Evolutionary conservation across 35 echinoderm and acorn worm species (phyloP).

Genomic region (Stichopus chloronotus): DNA sequence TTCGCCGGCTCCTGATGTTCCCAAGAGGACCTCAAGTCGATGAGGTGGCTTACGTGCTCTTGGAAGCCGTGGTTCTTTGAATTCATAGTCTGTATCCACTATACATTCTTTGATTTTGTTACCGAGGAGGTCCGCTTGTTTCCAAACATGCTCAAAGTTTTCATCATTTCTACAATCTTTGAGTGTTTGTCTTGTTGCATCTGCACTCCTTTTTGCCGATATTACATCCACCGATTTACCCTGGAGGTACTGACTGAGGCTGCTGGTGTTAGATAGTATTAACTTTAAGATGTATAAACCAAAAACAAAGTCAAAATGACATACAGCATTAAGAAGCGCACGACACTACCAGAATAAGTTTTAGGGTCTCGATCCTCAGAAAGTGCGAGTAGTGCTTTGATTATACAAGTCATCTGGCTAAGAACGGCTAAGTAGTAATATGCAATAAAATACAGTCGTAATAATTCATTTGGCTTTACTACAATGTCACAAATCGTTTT

Average conservation of each 20-base stretch:
- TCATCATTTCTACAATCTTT: constrained; percentile 36
- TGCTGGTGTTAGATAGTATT: constrained; percentile 8
- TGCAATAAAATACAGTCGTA: no score
- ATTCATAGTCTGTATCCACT: constrained; percentile 48
- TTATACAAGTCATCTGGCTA: constrained; percentile 26
- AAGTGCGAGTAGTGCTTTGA: constrained; percentile 32
- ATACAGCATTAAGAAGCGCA: constrained; percentile 26
- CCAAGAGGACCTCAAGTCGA: neutral
- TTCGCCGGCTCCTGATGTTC: neutral
- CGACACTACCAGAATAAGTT: neutral
- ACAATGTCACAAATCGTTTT: no score
- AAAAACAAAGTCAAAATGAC: constrained; percentile 32
- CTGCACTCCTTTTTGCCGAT: constrained; percentile 35
- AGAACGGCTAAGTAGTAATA: neutral
- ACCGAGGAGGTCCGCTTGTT: constrained; percentile 52
- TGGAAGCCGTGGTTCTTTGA: constrained; percentile 50
- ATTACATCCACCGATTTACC: constrained; percentile 39
- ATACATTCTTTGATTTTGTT: constrained; percentile 55
- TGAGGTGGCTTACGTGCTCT: constrained; percentile 46
- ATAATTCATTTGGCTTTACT: no score
- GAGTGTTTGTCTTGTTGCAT: constrained; percentile 40
- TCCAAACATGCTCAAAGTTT: constrained; percentile 59
- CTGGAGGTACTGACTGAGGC: constrained; percentile 28
- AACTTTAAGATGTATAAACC: constrained; percentile 39
- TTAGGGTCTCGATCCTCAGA: constrained; percentile 38